A percentile compares a stretch with the other conserved stretches of the same genome.
These are phyloP conservation scores for Rhegmatorhina hoffmannsi DNA, from an alignment of 2,113 vertebrate species.

Conservation along the genomic window DNA sequence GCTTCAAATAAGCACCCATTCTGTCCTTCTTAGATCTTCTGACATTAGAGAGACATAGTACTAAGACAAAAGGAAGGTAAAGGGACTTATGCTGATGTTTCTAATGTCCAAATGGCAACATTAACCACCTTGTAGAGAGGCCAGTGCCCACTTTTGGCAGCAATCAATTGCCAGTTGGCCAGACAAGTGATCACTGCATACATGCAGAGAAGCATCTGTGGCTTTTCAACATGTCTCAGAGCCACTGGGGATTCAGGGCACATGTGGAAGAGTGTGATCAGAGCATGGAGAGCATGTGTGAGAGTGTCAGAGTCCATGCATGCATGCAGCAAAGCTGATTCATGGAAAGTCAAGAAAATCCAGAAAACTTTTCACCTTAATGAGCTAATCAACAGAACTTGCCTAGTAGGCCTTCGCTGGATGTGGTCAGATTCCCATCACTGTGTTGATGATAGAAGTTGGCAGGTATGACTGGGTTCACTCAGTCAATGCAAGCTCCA, in stretches of 20 bases:
- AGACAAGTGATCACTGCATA: background rate
- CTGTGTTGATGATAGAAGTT: background rate
- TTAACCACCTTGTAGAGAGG: background rate
- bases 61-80: background rate
- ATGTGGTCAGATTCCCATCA: background rate
- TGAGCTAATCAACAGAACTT: background rate
- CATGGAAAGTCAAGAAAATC: background rate
- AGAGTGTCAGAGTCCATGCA: background rate
- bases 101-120: background rate
- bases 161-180: background rate
- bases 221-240: background rate
- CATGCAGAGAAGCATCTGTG: slow-evolving; percentile 1
- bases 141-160: background rate
- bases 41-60: background rate
- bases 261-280: background rate
- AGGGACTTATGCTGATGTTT: background rate
- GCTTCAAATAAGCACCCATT: background rate
- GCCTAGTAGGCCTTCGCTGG: background rate
- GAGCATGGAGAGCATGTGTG: background rate
- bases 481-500: background rate
- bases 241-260: background rate
- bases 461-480: background rate
- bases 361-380: background rate
- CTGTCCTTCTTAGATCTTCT: background rate
- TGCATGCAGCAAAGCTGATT: background rate